phyloP scores from a whole-genome alignment of 2,888 invertebrate genomes.

The Cephus runcator region DNA sequence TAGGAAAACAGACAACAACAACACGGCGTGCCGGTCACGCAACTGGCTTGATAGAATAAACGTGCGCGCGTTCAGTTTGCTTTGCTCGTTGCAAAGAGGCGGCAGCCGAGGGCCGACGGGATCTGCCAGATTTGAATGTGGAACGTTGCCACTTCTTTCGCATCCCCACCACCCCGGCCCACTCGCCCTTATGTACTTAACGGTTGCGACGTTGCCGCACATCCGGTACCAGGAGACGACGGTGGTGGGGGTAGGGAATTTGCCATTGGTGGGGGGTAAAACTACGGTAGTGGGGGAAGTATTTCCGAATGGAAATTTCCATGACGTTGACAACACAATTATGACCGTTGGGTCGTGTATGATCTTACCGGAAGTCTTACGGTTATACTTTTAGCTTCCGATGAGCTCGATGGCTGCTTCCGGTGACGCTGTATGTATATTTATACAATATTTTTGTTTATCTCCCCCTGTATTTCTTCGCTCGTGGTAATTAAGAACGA shows the following conservation, averaged over 20 bases:
- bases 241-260: background rate
- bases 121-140: slow-evolving; percentile 60
- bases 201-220: slow-evolving; percentile 64
- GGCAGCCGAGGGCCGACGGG: slow-evolving; percentile 40
- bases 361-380: background rate
- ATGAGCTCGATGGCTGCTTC: background rate
- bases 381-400: background rate
- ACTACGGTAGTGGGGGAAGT: slow-evolving; percentile 44
- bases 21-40: background rate
- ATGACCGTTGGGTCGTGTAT: background rate
- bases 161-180: slow-evolving; percentile 27
- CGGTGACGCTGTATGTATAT: background rate
- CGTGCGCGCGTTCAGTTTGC: background rate
- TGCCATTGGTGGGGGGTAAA: slow-evolving; percentile 22
- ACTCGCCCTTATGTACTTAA: slow-evolving; percentile 53
- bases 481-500: background rate
- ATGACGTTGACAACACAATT: slow-evolving; percentile 35
- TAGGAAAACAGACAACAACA: background rate
- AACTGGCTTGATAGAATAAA: background rate
- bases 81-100: slow-evolving; percentile 15
- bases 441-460: background rate
- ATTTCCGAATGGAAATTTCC: slow-evolving; percentile 58
- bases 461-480: background rate
- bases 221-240: slow-evolving; percentile 46
- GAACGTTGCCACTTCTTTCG: slow-evolving; percentile 62